Conservation (phyloP, 2,797 vertebrate species). For the Pangasius sanitwongsei region DNA sequence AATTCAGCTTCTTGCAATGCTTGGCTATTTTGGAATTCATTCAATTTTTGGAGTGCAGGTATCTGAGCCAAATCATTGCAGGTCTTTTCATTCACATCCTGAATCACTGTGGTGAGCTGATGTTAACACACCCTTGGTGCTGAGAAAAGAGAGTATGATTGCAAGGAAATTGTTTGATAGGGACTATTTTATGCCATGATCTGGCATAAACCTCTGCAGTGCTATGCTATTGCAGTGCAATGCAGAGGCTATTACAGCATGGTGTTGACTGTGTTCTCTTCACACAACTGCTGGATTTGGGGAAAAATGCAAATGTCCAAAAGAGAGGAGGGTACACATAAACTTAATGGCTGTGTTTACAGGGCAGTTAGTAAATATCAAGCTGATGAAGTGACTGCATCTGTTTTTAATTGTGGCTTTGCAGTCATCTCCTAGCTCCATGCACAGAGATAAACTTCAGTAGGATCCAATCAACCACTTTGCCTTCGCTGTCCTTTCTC, state of each 20-base stretch:
- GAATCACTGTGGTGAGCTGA: conserved; percentile 4
- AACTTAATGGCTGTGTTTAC: conserved; percentile 64
- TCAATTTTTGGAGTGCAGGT: not conserved
- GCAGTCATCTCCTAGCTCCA: conserved; percentile 41
- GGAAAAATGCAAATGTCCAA: conserved; percentile 56
- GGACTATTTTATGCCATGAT: conserved; percentile 55
- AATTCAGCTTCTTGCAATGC: not conserved
- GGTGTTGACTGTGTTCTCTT: conserved; percentile 40
- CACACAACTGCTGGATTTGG: conserved; percentile 52
- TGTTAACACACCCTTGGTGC: conserved; percentile 15
- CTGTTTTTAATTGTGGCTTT: conserved; percentile 63
- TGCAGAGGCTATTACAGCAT: conserved; percentile 44
- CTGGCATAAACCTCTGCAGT: conserved; percentile 49
- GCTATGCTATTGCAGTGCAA: conserved; percentile 5
- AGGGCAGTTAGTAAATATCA: conserved; percentile 65
- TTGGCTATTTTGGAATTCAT: not conserved
- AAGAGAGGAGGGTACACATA: conserved; percentile 57
- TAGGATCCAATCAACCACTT: conserved; percentile 52
- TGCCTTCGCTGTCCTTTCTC: conserved; percentile 29
- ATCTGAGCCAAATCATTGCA: not conserved
- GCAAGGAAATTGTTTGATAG: conserved; percentile 50
- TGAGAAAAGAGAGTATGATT: conserved; percentile 47
- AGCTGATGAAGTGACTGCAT: conserved; percentile 60
- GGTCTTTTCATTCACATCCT: not conserved
- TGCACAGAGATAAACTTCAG: conserved; percentile 56